A percentile compares a stretch with the other conserved stretches of the same genome.
These are phyloP conservation scores for Formica selysi DNA, from an alignment of 1,140 invertebrate genomes.

Conservation along the genomic window DNA sequence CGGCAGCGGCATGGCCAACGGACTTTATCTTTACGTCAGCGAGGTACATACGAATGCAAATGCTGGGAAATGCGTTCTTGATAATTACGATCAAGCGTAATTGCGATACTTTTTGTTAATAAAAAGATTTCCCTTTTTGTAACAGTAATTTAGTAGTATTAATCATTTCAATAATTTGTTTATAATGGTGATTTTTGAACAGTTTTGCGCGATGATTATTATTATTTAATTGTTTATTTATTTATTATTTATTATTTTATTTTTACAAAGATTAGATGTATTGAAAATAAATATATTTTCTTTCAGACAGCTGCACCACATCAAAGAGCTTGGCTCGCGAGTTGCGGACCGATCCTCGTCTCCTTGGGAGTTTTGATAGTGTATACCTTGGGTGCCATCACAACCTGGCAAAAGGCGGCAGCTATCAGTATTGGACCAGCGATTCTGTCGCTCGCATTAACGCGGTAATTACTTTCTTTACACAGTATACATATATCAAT, in stretches of 20 bases:
- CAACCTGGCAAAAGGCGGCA: slow-evolving; percentile 89
- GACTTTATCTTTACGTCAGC: slow-evolving; percentile 83
- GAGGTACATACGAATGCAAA: slow-evolving; percentile 74
- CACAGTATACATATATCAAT: neutral
- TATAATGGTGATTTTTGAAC: too few relatives aligned
- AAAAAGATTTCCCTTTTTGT: too few relatives aligned
- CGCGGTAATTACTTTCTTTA: slow-evolving; percentile 72
- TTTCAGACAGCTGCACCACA: slow-evolving; percentile 80
- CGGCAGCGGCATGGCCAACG: slow-evolving; percentile 88
- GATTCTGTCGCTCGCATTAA: slow-evolving; percentile 84
- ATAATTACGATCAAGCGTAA: too few relatives aligned
- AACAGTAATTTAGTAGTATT: too few relatives aligned
- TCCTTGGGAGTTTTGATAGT: slow-evolving; percentile 90
- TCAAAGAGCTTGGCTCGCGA: slow-evolving; percentile 83
- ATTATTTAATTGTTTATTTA: too few relatives aligned
- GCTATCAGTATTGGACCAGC: slow-evolving; percentile 88
- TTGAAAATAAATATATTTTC: neutral
- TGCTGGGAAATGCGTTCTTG: neutral
- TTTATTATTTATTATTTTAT: neutral
- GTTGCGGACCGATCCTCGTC: slow-evolving; percentile 88
- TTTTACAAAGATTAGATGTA: neutral
- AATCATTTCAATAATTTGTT: too few relatives aligned
- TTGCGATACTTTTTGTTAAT: too few relatives aligned
- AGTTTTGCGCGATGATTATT: too few relatives aligned
- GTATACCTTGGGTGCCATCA: slow-evolving; percentile 88